These are phyloP conservation scores for Furcula furcula DNA, from an alignment of 2,888 invertebrate genomes.

Conservation along the genomic window DNA sequence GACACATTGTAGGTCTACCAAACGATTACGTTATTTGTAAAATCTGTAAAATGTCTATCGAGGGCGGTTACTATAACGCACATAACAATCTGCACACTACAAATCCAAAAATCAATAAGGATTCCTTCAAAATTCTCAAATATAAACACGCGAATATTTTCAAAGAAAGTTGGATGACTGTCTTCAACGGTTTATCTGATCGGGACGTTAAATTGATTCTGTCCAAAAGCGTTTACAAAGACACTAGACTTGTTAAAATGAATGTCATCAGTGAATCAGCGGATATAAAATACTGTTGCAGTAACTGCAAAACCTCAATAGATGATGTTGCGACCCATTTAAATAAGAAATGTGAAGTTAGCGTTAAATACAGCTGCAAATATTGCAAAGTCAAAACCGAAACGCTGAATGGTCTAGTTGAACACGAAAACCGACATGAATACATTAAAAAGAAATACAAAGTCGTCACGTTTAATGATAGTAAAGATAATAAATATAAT, in stretches of 20 bases:
- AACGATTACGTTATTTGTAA: conserved; percentile 33
- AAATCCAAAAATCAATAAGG: conserved; percentile 15
- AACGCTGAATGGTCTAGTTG: background rate
- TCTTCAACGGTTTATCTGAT: conserved; percentile 36
- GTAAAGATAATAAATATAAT: conserved; percentile 15
- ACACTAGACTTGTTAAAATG: conserved; percentile 10
- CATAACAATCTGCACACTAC: conserved; percentile 41
- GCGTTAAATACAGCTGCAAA: conserved; percentile 3
- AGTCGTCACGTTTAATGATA: conserved; percentile 19
- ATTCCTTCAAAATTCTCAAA: conserved; percentile 39
- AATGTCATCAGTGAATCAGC: conserved; percentile 1
- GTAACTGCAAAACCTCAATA: conserved; percentile 7
- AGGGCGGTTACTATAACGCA: conserved; percentile 30
- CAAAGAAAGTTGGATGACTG: conserved; percentile 37
- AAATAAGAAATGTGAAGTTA: background rate
- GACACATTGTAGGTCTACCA: conserved; percentile 36
- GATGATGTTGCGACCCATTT: conserved; percentile 5
- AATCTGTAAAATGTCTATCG: conserved; percentile 45
- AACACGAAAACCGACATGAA: conserved; percentile 6
- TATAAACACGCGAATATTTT: conserved; percentile 40
- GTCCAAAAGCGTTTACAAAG: conserved; percentile 16
- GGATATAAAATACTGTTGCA: conserved; percentile 7
- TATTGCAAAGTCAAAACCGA: conserved; percentile 2
- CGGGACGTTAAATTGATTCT: conserved; percentile 15
- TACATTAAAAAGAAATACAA: background rate